phyloP scores from a whole-genome alignment of 1,140 invertebrate species.

The Cydia pomonella region DNA sequence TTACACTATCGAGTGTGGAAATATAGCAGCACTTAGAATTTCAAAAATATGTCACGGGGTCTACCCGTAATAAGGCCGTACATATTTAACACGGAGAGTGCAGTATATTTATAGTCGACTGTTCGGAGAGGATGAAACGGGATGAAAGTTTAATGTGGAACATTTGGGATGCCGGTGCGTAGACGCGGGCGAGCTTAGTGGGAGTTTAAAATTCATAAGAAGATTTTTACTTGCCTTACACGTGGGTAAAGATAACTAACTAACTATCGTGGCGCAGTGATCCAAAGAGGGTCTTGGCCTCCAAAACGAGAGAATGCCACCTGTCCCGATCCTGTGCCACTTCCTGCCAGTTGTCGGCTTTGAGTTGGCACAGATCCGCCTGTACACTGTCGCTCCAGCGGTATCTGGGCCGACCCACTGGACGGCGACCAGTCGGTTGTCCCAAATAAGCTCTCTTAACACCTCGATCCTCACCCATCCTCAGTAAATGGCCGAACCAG shows the following conservation, averaged over 20 bases:
- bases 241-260: neutral
- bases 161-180: constrained; percentile 1
- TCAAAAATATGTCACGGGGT: neutral
- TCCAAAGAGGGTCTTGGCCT: too few relatives aligned
- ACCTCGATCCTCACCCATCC: too few relatives aligned
- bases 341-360: too few relatives aligned
- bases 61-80: neutral
- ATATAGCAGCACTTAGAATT: neutral
- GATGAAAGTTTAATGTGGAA: constrained; percentile 7
- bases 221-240: constrained; percentile 13
- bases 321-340: too few relatives aligned
- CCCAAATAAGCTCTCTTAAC: too few relatives aligned
- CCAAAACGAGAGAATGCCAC: too few relatives aligned
- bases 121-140: neutral
- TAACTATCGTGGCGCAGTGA: too few relatives aligned
- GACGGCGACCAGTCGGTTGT: too few relatives aligned
- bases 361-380: too few relatives aligned
- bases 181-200: neutral
- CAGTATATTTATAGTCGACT: constrained; percentile 1
- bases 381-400: too few relatives aligned
- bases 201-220: constrained; percentile 6
- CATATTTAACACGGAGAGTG: constrained; percentile 7
- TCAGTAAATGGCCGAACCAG: too few relatives aligned
- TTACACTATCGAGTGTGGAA: neutral
- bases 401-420: too few relatives aligned